Percentiles rank a stretch among this genome's conserved stretches.
phyloP scores from a whole-genome alignment of 2,888 invertebrate species.

The Erebia ligea region DNA sequence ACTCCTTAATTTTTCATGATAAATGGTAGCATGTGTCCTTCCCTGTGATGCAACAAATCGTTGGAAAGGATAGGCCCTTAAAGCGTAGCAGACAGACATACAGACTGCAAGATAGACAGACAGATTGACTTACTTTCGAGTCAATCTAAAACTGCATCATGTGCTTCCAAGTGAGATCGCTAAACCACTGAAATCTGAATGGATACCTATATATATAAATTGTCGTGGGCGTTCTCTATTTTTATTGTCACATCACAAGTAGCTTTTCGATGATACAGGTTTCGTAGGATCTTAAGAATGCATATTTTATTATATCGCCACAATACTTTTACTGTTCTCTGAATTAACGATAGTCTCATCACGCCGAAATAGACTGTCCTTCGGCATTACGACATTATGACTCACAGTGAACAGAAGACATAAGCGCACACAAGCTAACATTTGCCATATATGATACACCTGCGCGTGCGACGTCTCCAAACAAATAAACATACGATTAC shows the following conservation, averaged over 20 bases:
- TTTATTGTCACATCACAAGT: background rate
- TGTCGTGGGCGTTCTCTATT: background rate
- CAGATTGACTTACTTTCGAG: too few relatives aligned
- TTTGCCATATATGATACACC: conserved; percentile 66
- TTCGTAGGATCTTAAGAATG: conserved; percentile 17
- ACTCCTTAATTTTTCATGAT: too few relatives aligned
- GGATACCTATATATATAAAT: background rate
- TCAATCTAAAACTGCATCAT: background rate
- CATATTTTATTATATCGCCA: conserved; percentile 20
- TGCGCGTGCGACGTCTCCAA: conserved; percentile 60
- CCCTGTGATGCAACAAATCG: too few relatives aligned
- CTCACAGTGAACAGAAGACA: conserved; percentile 66
- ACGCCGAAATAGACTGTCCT: conserved; percentile 78
- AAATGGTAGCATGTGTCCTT: too few relatives aligned
- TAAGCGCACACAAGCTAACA: conserved; percentile 54
- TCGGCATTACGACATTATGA: conserved; percentile 72
- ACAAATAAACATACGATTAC: conserved; percentile 70
- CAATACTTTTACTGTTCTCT: conserved; percentile 38
- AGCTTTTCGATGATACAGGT: conserved; percentile 15
- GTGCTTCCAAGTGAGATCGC: background rate
- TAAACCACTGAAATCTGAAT: background rate
- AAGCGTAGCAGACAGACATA: too few relatives aligned
- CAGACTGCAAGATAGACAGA: too few relatives aligned
- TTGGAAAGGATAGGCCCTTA: too few relatives aligned
- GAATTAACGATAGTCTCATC: conserved; percentile 72